These are phyloP conservation scores for Leptonema lineaticorne DNA, from an alignment of 1,140 invertebrate species.

Conservation along the genomic window DNA sequence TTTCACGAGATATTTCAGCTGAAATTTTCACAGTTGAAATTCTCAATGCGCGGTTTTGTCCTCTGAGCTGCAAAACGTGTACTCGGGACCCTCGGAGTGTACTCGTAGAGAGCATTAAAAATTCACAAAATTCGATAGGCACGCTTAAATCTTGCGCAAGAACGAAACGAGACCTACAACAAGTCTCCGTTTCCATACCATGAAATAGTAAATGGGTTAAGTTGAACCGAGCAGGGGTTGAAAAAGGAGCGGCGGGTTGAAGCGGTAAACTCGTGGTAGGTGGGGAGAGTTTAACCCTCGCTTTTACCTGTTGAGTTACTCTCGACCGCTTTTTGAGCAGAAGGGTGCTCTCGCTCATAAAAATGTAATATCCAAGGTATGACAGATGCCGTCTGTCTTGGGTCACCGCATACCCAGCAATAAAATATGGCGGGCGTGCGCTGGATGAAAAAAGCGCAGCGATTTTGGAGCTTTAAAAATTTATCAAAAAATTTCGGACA, in stretches of 20 bases:
- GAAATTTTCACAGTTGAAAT: no score
- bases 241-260: not conserved
- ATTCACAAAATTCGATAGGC: slow-evolving; percentile 6
- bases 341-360: slow-evolving; percentile 29
- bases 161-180: not conserved
- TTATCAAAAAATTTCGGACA: no score
- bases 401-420: not conserved
- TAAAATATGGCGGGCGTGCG: no score
- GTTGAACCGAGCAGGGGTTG: slow-evolving; percentile 10
- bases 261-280: not conserved
- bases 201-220: slow-evolving; percentile 38
- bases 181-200: slow-evolving; percentile 14
- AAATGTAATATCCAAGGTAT: slow-evolving; percentile 27
- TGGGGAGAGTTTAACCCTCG: not conserved
- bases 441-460: no score
- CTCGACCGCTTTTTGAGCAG: slow-evolving; percentile 28
- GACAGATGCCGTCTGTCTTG: slow-evolving; percentile 22
- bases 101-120: slow-evolving; percentile 4
- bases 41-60: no score
- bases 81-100: no score
- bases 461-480: no score
- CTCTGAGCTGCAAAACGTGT: no score
- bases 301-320: slow-evolving; percentile 34
- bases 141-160: not conserved
- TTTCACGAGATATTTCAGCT: no score